Evolutionary conservation across 2,797 vertebrate species (phyloP).

Genomic region (Gadopsis marmoratus): DNA sequence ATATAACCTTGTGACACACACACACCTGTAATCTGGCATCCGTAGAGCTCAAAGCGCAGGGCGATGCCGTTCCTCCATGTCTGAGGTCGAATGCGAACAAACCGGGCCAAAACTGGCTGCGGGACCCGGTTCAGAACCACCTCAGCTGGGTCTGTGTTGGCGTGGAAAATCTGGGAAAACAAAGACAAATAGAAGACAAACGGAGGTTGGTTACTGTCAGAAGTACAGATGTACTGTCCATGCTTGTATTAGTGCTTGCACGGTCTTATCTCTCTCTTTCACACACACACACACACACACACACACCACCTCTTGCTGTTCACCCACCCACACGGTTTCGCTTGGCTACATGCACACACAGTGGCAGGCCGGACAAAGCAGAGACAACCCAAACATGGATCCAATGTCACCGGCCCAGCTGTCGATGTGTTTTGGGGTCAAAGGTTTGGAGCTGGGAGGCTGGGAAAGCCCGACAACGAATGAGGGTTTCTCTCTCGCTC

Average conservation of each 20-base stretch:
- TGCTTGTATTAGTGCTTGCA: neutral
- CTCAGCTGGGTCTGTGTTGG: constrained; percentile 93
- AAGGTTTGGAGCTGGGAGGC: constrained; percentile 64
- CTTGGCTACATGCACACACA: constrained; percentile 63
- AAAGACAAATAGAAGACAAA: constrained; percentile 32
- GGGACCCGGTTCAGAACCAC: constrained; percentile 95
- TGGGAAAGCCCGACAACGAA: constrained; percentile 67
- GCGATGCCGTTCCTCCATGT: constrained; percentile 95
- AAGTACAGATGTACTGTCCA: constrained; percentile 10
- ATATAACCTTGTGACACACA: neutral
- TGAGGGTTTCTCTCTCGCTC: constrained; percentile 23
- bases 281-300: constrained; percentile 24
- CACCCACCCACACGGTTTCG: constrained; percentile 53
- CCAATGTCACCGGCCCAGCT: constrained; percentile 79
- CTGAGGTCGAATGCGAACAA: constrained; percentile 95
- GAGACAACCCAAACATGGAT: constrained; percentile 81
- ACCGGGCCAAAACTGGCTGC: constrained; percentile 92
- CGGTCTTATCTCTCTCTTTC: constrained; percentile 25
- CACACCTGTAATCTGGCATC: constrained; percentile 95
- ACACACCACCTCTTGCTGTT: constrained; percentile 22
- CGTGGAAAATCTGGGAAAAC: constrained; percentile 90
- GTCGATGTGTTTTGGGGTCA: constrained; percentile 78
- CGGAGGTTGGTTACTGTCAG: constrained; percentile 21
- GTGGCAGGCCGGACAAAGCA: constrained; percentile 72
- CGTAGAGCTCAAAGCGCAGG: constrained; percentile 95